Evolutionary conservation across 2,113 vertebrate species (phyloP), one percentile per base, ranked within the genome.

Genomic region (Aviceda subcristata): DNA sequence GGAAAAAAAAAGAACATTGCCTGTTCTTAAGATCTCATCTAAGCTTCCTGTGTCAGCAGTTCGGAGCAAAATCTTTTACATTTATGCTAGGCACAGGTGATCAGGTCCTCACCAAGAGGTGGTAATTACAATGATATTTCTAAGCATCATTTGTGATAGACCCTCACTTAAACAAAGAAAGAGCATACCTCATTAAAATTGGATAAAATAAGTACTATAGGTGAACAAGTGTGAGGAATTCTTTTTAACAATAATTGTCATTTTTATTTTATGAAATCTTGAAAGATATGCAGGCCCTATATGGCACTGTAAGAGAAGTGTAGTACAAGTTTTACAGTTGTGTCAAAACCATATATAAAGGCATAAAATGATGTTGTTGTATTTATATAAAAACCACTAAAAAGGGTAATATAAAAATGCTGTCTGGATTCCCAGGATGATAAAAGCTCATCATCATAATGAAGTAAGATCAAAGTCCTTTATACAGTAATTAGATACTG

Each of bases 401-500:
- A 89, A 92, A 53, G 17, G 18, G 17, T 73, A 73, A 59, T 59
- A 51, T 39, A 68, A 91, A 92, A 89, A 41, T 19, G 21, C 27
- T 56, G 0, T 84, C 16, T 80, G 39, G 6, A 62, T 94, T 95
- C 36, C n/a, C 39, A 50, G 45, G 24, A 21, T 81, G 51, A 51
- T 83, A 94, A 12, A 92, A 74, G 85, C 89, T 91, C 38, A n/a
- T 46, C 11, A 7, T 73, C 11, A 46, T 76, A 91, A 93, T 82
- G 64, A 92, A 87, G 32, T 87, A 91, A 94, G 36, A 81, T 68
- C 51, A 9, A 86, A 91, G 56, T 67, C 3, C 29, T 90, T 81
- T 83, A 55, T 71, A 72, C 15, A 84, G 14, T 87, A 88, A 93
- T 94, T 93, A 89, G 48, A 24, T 64, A 32, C 38, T 90, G 34